phyloP scores from a whole-genome alignment of 2,888 invertebrate species.

The Apamea epomidion region DNA sequence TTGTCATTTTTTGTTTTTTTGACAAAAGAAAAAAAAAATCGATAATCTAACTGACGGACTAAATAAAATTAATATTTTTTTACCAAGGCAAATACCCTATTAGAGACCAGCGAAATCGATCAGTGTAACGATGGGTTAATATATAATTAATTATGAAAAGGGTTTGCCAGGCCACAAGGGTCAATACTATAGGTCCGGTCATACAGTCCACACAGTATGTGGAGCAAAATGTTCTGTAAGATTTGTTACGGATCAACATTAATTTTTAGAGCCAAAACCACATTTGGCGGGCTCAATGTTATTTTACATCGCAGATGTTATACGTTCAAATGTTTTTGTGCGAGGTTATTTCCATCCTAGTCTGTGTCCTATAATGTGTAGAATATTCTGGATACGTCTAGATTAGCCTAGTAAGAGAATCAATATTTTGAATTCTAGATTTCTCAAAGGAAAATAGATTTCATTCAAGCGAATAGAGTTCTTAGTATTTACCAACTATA shows the following conservation, averaged over 20 bases:
- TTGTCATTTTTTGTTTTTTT: no score
- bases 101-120: background rate
- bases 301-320: constrained; percentile 59
- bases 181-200: background rate
- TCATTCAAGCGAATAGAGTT: constrained; percentile 34
- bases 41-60: no score
- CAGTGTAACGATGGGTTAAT: no score
- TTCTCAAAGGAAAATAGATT: background rate
- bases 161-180: background rate
- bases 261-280: constrained; percentile 11
- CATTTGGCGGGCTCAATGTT: constrained; percentile 24
- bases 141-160: background rate
- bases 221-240: background rate
- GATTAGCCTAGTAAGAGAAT: constrained; percentile 1
- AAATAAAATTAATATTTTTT: no score
- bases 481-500: background rate
- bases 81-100: no score
- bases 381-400: constrained; percentile 41
- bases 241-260: constrained; percentile 27
- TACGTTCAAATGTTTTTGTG: constrained; percentile 50
- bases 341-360: constrained; percentile 35
- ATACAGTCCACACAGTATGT: background rate
- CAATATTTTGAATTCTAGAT: constrained; percentile 19
- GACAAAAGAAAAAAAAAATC: no score
- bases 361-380: constrained; percentile 41